These are phyloP conservation scores for Lasius platythorax DNA, from an alignment of 2,888 invertebrate genomes.

Conservation along the genomic window DNA sequence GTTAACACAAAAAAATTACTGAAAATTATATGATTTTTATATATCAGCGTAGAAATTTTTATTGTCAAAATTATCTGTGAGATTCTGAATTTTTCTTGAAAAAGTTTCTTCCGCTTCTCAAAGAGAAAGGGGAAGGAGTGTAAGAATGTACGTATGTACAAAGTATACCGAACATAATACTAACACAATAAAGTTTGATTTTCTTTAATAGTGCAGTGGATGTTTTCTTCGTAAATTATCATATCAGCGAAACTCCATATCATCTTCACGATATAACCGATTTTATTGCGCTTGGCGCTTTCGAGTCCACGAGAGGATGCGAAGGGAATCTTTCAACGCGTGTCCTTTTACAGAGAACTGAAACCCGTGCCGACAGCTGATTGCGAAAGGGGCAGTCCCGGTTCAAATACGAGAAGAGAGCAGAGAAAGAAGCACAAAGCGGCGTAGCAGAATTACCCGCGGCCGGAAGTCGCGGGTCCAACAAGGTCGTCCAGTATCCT, in stretches of 20 bases:
- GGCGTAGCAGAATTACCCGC: slow-evolving; percentile 87
- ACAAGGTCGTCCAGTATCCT: slow-evolving; percentile 80
- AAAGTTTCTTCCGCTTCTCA: background rate
- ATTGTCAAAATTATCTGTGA: background rate
- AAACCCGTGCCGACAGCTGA: slow-evolving; percentile 89
- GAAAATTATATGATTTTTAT: background rate
- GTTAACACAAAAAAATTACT: background rate
- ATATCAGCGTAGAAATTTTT: background rate
- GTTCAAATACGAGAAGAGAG: slow-evolving; percentile 86
- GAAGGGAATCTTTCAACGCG: slow-evolving; percentile 7
- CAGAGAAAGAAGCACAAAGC: slow-evolving; percentile 91
- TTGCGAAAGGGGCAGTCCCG: slow-evolving; percentile 79
- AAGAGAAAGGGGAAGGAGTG: background rate
- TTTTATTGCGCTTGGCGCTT: background rate
- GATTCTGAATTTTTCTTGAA: background rate
- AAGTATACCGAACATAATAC: background rate
- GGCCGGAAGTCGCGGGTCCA: slow-evolving; percentile 83
- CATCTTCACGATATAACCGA: background rate
- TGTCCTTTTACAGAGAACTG: slow-evolving; percentile 87
- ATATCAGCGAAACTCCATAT: background rate
- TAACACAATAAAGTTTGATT: background rate
- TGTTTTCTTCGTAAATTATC: background rate
- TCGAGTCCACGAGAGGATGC: background rate
- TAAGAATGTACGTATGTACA: background rate
- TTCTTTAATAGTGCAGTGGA: background rate